A percentile compares a stretch with the other conserved stretches of the same genome.
phyloP scores from a whole-genome alignment of 2,888 invertebrate species.

The Busseola fusca region DNA sequence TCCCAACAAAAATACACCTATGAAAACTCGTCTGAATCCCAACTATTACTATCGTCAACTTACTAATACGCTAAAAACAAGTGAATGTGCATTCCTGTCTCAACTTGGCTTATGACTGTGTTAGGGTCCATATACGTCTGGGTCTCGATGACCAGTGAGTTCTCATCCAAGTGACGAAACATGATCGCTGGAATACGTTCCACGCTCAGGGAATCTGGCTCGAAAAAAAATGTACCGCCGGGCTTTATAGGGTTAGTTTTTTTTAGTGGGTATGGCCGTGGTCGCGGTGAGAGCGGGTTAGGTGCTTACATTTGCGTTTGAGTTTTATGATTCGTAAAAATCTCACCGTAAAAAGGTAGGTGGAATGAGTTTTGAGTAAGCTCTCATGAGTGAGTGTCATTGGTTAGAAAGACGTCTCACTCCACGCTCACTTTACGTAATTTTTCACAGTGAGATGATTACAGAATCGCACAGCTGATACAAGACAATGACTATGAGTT shows the following conservation, averaged over 20 bases:
- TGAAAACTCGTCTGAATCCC: constrained; percentile 28
- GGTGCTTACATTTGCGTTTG: too few relatives aligned
- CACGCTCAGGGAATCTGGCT: constrained; percentile 68
- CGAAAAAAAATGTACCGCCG: constrained; percentile 73
- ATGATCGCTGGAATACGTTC: constrained; percentile 73
- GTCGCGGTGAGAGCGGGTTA: constrained; percentile 39
- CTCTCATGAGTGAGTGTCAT: too few relatives aligned
- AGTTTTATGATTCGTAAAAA: too few relatives aligned
- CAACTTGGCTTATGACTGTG: constrained; percentile 64
- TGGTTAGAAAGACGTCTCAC: too few relatives aligned
- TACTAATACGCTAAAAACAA: constrained; percentile 53
- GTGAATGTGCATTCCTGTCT: constrained; percentile 56
- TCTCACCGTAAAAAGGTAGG: too few relatives aligned
- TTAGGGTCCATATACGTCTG: constrained; percentile 61
- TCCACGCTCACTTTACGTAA: too few relatives aligned
- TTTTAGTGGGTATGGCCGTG: constrained; percentile 67
- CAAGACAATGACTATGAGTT: background rate
- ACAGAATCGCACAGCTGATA: background rate
- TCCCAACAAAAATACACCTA: constrained; percentile 8
- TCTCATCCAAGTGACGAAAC: constrained; percentile 75
- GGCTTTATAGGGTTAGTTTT: constrained; percentile 79
- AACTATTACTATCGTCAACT: constrained; percentile 33
- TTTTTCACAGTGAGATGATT: too few relatives aligned
- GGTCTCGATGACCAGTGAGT: constrained; percentile 69
- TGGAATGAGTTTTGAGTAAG: too few relatives aligned